phyloP scores from a whole-genome alignment of 2,113 vertebrate species.

The Alethe diademata region DNA sequence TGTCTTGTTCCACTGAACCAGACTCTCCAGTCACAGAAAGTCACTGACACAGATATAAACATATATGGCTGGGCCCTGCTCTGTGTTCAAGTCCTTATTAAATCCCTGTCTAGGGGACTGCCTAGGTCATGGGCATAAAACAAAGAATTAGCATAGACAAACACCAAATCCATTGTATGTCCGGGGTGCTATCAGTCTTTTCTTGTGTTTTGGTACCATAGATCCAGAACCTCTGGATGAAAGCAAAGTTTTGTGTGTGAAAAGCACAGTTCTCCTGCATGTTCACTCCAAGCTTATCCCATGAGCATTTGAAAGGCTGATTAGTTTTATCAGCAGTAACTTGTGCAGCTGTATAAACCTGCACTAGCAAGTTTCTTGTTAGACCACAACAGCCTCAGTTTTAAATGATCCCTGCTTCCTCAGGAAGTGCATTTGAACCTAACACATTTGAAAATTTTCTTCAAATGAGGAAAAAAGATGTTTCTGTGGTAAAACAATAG shows the following conservation, averaged over 20 bases:
- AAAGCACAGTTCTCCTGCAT: background rate
- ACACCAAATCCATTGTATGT: accelerated
- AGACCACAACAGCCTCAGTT: background rate
- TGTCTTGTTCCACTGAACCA: background rate
- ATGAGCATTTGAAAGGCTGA: background rate
- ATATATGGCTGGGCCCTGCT: background rate
- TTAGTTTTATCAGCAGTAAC: background rate
- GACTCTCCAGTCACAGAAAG: background rate
- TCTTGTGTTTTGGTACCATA: background rate
- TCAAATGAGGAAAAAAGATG: conserved; percentile 6
- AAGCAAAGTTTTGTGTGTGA: background rate
- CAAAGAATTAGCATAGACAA: background rate
- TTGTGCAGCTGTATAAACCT: background rate
- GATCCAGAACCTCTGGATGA: background rate
- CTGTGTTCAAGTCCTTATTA: background rate
- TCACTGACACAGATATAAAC: background rate
- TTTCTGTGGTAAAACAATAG: background rate
- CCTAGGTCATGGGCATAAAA: background rate
- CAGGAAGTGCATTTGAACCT: background rate
- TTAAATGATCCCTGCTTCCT: background rate
- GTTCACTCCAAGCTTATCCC: background rate
- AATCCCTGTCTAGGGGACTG: background rate
- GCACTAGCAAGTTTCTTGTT: background rate
- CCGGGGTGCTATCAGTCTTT: background rate
- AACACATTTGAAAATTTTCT: background rate